These are phyloP conservation scores for Schlechtendalia chinensis DNA, from an alignment of 1,140 invertebrate species.

Conservation along the genomic window DNA sequence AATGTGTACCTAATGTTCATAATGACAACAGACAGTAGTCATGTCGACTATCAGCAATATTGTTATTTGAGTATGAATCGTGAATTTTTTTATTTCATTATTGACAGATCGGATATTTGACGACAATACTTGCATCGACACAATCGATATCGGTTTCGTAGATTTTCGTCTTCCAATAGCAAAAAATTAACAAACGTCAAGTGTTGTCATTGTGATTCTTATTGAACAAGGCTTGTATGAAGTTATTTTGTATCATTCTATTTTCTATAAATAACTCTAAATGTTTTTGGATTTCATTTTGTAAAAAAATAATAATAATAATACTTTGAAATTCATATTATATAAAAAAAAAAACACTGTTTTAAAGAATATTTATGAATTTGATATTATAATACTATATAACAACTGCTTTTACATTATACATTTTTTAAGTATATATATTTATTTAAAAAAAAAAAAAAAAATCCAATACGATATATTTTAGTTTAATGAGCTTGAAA, in stretches of 20 bases:
- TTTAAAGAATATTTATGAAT: too few relatives aligned
- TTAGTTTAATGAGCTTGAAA: background rate
- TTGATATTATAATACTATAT: background rate
- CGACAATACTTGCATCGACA: background rate
- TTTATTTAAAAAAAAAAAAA: background rate
- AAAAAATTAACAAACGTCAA: background rate
- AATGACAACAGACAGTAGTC: too few relatives aligned
- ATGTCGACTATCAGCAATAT: too few relatives aligned
- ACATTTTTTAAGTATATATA: too few relatives aligned
- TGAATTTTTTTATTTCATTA: too few relatives aligned
- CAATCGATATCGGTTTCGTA: background rate
- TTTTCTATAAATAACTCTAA: background rate
- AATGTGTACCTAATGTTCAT: too few relatives aligned
- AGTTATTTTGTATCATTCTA: background rate
- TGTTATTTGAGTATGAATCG: too few relatives aligned
- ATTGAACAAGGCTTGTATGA: background rate
- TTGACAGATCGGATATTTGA: background rate
- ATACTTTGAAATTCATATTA: too few relatives aligned
- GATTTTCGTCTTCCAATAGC: background rate
- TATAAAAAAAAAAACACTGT: too few relatives aligned
- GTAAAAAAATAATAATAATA: background rate
- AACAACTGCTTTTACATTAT: background rate
- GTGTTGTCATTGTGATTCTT: background rate
- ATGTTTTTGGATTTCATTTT: background rate
- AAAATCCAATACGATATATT: background rate